Percentiles rank a stretch among this genome's conserved stretches.
phyloP scores from a whole-genome alignment of 1,140 invertebrate species.

The Aplysia californica region DNA sequence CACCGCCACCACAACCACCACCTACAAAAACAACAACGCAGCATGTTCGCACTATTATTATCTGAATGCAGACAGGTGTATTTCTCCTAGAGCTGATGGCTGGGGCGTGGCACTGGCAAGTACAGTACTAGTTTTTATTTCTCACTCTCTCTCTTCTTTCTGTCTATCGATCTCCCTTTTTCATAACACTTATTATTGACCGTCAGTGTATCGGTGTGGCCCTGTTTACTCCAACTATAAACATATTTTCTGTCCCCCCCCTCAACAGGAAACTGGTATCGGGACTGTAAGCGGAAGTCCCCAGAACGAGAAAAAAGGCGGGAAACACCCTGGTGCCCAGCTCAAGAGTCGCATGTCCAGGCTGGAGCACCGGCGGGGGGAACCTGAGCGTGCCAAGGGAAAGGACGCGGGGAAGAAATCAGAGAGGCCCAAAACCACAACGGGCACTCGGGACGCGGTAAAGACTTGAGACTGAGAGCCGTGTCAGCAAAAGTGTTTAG shows the following conservation, averaged over 20 bases:
- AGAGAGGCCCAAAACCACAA: too few species aligned
- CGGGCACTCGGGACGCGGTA: too few species aligned
- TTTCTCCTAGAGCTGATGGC: too few species aligned
- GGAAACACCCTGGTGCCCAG: not conserved
- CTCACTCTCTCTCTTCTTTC: not conserved
- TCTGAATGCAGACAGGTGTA: too few species aligned
- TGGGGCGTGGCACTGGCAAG: not conserved
- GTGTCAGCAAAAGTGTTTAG: too few species aligned
- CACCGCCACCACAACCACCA: too few species aligned
- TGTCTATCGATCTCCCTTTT: too few species aligned
- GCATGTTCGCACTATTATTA: too few species aligned
- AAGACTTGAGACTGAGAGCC: too few species aligned
- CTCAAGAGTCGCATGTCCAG: not conserved
- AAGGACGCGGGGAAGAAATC: not conserved
- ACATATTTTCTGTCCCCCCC: not conserved
- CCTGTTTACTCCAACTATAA: not conserved
- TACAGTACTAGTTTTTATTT: not conserved
- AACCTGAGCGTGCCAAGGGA: not conserved
- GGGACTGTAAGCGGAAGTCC: not conserved
- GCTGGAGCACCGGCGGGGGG: not conserved
- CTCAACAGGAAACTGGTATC: not conserved
- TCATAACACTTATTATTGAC: too few species aligned
- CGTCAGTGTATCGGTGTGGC: not conserved
- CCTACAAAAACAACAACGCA: too few species aligned
- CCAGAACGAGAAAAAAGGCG: not conserved